Percentiles rank a stretch among this genome's conserved stretches.
Conservation (phyloP, 2,797 vertebrate genomes). For the Gallinago stenura region DNA sequence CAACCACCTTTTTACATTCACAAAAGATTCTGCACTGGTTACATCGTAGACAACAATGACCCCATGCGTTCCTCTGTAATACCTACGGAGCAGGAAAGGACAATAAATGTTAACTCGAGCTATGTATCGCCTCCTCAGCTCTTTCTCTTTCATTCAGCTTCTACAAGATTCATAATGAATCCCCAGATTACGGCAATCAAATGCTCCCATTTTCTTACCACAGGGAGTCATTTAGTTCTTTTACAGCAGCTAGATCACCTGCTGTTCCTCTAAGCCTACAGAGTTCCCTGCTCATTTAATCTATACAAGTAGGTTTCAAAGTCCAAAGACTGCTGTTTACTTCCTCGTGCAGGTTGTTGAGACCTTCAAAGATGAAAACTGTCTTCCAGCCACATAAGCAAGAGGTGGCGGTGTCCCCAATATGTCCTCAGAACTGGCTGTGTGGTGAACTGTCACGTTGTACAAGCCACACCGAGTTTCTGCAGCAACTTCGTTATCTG, state of each 20-base stretch:
- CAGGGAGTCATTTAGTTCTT: background rate
- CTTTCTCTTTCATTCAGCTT: background rate
- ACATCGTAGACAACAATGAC: slow-evolving; percentile 99
- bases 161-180: background rate
- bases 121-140: background rate
- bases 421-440: background rate
- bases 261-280: background rate
- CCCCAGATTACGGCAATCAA: background rate
- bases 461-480: background rate
- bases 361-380: background rate
- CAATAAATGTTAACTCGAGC: background rate
- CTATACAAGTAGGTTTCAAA: background rate
- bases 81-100: slow-evolving; percentile 78
- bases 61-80: slow-evolving; percentile 97
- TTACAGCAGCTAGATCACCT: background rate
- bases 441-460: background rate
- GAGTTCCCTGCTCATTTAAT: background rate
- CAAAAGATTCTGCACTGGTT: slow-evolving; percentile 97
- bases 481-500: background rate
- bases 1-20: slow-evolving; percentile 99
- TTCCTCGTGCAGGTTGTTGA: background rate
- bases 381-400: background rate
- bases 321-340: background rate
- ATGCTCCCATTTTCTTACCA: background rate
- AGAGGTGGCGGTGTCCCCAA: background rate